Evolutionary conservation across 2,888 invertebrate genomes (phyloP).

Genomic region (Morpho helenor): DNA sequence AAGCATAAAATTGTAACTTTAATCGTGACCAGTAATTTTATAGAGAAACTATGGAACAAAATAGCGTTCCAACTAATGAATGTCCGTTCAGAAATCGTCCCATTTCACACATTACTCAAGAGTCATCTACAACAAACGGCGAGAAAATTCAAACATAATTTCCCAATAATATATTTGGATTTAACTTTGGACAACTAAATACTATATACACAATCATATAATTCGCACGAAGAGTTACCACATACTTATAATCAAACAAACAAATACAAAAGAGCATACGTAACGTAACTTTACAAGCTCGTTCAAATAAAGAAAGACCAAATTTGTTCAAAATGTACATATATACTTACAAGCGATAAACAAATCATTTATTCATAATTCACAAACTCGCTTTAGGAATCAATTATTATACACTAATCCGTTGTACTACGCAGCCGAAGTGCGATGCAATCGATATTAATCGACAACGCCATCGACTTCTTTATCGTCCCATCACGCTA

Average conservation of each 20-base stretch:
- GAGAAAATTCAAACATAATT: conserved; percentile 45
- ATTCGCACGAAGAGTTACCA: conserved; percentile 41
- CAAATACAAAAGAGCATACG: conserved; percentile 52
- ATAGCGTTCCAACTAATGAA: conserved; percentile 24
- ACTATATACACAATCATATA: conserved; percentile 69
- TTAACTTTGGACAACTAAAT: conserved; percentile 71
- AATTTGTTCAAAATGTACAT: conserved; percentile 72
- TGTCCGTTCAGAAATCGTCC: conserved; percentile 49
- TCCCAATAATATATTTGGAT: conserved; percentile 69
- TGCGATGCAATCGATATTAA: conserved; percentile 10
- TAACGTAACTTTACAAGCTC: conserved; percentile 61
- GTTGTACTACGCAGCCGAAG: conserved; percentile 39
- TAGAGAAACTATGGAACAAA: conserved; percentile 24
- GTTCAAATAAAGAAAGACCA: conserved; percentile 53
- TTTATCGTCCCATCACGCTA: neutral
- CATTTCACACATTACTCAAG: conserved; percentile 40
- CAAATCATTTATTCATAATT: conserved; percentile 45
- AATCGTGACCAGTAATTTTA: conserved; percentile 21
- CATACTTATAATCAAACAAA: conserved; percentile 32
- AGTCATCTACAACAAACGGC: conserved; percentile 47
- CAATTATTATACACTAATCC: conserved; percentile 31
- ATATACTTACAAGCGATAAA: conserved; percentile 67
- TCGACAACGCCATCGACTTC: neutral
- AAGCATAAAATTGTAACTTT: conserved; percentile 19
- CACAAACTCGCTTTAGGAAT: conserved; percentile 40